These are phyloP conservation scores for Tenthredo scrophulariae DNA, from an alignment of 2,888 invertebrate species.

Conservation along the genomic window DNA sequence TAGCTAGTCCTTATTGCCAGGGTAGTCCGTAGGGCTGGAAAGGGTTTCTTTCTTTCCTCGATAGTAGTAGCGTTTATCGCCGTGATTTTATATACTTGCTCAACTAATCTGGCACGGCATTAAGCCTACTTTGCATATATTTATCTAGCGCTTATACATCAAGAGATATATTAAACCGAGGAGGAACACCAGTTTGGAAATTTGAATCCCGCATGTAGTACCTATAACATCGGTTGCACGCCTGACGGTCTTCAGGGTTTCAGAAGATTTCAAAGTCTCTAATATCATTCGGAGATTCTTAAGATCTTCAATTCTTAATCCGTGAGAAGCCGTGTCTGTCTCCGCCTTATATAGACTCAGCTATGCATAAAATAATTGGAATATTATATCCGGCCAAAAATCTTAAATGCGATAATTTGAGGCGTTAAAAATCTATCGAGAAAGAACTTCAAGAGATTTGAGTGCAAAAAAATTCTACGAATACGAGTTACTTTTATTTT, in stretches of 20 bases:
- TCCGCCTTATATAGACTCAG: background rate
- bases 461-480: background rate
- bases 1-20: background rate
- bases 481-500: background rate
- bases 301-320: slow-evolving; percentile 20
- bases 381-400: slow-evolving; percentile 37
- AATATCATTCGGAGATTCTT: background rate
- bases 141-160: slow-evolving; percentile 19
- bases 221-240: background rate
- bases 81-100: slow-evolving; percentile 6
- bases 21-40: background rate
- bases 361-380: background rate
- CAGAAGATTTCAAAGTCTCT: background rate
- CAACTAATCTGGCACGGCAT: slow-evolving; percentile 40
- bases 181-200: slow-evolving; percentile 3
- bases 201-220: background rate
- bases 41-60: background rate
- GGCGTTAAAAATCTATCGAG: background rate
- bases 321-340: background rate
- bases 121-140: slow-evolving; percentile 48
- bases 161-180: slow-evolving; percentile 17
- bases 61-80: slow-evolving; percentile 3
- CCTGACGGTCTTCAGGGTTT: background rate
- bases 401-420: background rate
- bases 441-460: background rate